Percentiles rank a stretch among this genome's conserved stretches.
Conservation (phyloP, 2,113 vertebrate genomes). For the Pangasianodon gigas region DNA sequence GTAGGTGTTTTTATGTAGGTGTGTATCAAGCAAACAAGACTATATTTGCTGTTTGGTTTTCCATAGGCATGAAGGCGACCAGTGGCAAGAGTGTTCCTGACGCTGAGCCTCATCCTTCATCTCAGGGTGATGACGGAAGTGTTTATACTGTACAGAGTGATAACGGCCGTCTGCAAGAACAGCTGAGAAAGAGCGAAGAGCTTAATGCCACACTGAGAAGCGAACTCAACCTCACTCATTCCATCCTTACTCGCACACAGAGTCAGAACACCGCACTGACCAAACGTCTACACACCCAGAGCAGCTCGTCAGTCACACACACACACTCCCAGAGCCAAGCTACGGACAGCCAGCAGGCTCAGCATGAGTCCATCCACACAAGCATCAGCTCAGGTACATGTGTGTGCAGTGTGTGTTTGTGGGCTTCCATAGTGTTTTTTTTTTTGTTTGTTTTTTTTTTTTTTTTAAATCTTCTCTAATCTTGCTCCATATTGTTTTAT, state of each 20-base stretch:
- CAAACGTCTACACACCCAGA: not conserved
- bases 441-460: not conserved
- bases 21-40: not conserved
- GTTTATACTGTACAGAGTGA: conserved; percentile 64
- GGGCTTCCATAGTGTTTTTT: not conserved
- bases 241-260: conserved; percentile 67
- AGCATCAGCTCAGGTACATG: conserved; percentile 65
- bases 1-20: not conserved
- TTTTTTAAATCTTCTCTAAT: not conserved
- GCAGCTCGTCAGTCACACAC: not conserved
- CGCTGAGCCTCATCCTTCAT: not conserved
- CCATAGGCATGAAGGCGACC: conserved; percentile 54
- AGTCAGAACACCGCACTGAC: not conserved
- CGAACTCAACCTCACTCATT: conserved; percentile 75
- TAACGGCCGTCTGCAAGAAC: conserved; percentile 69
- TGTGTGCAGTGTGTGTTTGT: not conserved
- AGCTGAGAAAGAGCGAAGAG: conserved; percentile 73
- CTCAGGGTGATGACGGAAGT: not conserved
- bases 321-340: not conserved
- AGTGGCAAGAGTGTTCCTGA: conserved; percentile 37
- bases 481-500: not conserved
- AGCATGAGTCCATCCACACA: not conserved
- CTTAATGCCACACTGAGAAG: conserved; percentile 70
- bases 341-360: not conserved
- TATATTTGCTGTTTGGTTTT: not conserved